Evolutionary conservation across 1,140 invertebrate genomes (phyloP), one percentile per base, ranked within the genome.

Genomic region (Camponotus floridanus): DNA sequence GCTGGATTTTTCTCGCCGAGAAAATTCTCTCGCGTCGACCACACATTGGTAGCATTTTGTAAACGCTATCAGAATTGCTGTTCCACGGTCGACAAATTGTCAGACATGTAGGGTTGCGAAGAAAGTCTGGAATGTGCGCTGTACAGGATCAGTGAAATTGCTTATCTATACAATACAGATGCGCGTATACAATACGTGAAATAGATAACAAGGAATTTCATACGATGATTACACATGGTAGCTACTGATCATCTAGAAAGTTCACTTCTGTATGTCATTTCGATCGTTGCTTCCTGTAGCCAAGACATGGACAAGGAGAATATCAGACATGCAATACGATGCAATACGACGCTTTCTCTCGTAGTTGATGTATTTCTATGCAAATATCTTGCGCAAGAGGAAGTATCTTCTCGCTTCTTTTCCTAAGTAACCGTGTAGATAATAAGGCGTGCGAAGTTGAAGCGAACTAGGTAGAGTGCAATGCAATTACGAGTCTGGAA

Each of bases 301-400:
- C 39, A 26, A 83, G 42, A 61, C n/a, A n/a, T 61, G 62, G 15
- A 45, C 26, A 26, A 15, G 9, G 18, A 51, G 13, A 36, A 74
- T 73, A 73, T 61, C 55, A n/a, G 26, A 6, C 55, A 36, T 45
- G 68, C 79, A 59, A 73, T 59, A 13, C 39, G 36, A 68, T 55
- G 13, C 76, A 79, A n/a, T n/a, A n/a, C n/a, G 76, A 13, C 61
- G 68, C 26, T 74, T 48, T 74, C 31, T 15, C 18, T 15, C 48
- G 21, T 68, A 73, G 79, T n/a, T 83, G 79, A 74, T 83, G 39
- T 83, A 83, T 83, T 83, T 83, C 36, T 61, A 83, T 83, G 68
- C 79, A 83, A 83, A 83, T 83, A 26, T 36, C 39, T 83, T 83
- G 79, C 55, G 68, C 55, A 48, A 83, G 48, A 51, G 68, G 39